Percentiles rank a stretch among this genome's conserved stretches.
Evolutionary conservation across 1,140 invertebrate species (phyloP).

Genomic region (Aphidius gifuensis): DNA sequence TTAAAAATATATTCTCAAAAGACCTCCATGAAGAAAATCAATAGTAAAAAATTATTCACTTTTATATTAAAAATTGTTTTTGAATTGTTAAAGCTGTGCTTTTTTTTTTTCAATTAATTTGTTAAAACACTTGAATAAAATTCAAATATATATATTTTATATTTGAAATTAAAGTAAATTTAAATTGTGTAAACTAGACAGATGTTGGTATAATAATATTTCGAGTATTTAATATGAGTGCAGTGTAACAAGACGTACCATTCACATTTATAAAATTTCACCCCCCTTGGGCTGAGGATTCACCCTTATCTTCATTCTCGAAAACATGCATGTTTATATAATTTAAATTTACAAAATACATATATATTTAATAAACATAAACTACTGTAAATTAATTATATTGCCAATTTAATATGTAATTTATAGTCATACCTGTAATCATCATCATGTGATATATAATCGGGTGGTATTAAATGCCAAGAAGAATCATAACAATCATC

Average conservation of each 20-base stretch:
- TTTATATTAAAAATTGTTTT: not conserved
- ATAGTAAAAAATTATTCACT: conserved; percentile 1
- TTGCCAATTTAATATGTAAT: conserved; percentile 4
- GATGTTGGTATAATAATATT: conserved; percentile 26
- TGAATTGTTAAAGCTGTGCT: not conserved
- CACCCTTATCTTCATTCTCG: too few relatives aligned
- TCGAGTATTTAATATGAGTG: conserved; percentile 2
- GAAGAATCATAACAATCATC: conserved; percentile 65
- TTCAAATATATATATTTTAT: too few relatives aligned
- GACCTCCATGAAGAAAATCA: not conserved
- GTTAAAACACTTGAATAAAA: too few relatives aligned
- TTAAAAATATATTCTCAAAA: not conserved
- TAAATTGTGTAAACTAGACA: conserved; percentile 42
- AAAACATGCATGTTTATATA: conserved; percentile 2
- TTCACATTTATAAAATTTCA: conserved; percentile 23
- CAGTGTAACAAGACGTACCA: conserved; percentile 46
- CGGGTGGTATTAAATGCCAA: conserved; percentile 67
- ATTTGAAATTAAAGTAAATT: conserved; percentile 1
- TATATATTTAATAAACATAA: too few relatives aligned
- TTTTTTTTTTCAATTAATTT: too few relatives aligned
- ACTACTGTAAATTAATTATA: too few relatives aligned
- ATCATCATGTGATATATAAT: conserved; percentile 65
- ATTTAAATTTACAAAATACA: not conserved
- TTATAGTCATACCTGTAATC: conserved; percentile 53
- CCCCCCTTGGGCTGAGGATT: not conserved